Evolutionary conservation across 2,888 invertebrate genomes (phyloP).

Genomic region (Plusia festucae): DNA sequence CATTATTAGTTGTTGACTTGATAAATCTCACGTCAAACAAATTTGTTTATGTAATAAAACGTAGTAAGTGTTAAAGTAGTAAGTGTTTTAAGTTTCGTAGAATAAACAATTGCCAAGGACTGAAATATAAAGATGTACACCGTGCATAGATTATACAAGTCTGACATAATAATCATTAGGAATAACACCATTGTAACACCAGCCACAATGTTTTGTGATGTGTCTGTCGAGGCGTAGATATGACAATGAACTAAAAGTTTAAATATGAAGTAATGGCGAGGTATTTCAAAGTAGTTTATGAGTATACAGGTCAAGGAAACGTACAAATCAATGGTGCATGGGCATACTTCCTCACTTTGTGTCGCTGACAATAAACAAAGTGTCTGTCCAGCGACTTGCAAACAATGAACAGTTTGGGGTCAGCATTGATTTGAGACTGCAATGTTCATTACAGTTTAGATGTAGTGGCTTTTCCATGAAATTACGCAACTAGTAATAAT

Average conservation of each 20-base stretch:
- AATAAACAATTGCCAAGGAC: background rate
- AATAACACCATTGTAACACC: slow-evolving; percentile 13
- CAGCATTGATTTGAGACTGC: slow-evolving; percentile 32
- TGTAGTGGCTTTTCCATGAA: slow-evolving; percentile 27
- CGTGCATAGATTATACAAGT: background rate
- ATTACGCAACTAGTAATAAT: slow-evolving; percentile 15
- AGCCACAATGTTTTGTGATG: slow-evolving; percentile 19
- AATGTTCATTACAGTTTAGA: slow-evolving; percentile 31
- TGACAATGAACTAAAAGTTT: slow-evolving; percentile 44
- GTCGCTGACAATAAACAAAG: slow-evolving; percentile 69
- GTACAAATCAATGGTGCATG: slow-evolving; percentile 61
- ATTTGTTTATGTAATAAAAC: no score
- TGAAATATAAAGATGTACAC: background rate
- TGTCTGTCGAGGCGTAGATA: slow-evolving; percentile 21
- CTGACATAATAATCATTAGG: background rate
- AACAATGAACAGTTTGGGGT: slow-evolving; percentile 53
- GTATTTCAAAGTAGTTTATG: slow-evolving; percentile 41
- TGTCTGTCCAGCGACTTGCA: slow-evolving; percentile 22
- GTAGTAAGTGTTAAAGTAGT: no score
- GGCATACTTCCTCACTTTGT: slow-evolving; percentile 77
- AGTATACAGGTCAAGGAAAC: slow-evolving; percentile 54
- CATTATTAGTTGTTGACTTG: no score
- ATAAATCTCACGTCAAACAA: no score
- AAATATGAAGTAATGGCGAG: slow-evolving; percentile 17
- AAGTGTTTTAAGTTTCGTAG: slow-evolving; percentile 1